phyloP scores from a whole-genome alignment of 1,140 invertebrate genomes.

The Popillia japonica region DNA sequence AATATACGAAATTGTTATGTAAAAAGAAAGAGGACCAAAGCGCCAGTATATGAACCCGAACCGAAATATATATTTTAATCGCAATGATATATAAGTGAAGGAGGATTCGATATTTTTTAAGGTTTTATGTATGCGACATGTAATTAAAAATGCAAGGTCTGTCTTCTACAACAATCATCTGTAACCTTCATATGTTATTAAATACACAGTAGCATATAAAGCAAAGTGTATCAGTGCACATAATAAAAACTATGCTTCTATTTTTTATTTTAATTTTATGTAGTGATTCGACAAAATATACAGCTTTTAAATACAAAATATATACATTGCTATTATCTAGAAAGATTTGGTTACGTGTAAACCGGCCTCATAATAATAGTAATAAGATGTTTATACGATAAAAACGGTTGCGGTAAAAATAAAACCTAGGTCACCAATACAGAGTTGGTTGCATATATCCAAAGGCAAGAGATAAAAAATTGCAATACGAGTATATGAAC shows the following conservation, averaged over 20 bases:
- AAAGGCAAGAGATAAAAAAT: no score
- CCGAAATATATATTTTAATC: constrained; percentile 45
- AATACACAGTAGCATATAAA: neutral
- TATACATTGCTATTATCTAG: no score
- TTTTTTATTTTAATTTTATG: no score
- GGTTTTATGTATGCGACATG: neutral
- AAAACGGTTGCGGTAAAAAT: no score
- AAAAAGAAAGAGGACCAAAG: constrained; percentile 50
- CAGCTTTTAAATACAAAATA: no score
- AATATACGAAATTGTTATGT: constrained; percentile 2
- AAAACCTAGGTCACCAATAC: no score
- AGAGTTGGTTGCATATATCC: no score
- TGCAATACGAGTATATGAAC: no score
- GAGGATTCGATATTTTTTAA: neutral
- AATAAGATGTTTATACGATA: no score
- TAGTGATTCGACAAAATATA: no score
- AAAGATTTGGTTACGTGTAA: no score
- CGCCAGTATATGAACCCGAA: constrained; percentile 58
- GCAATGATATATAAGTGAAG: neutral
- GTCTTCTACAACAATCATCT: constrained; percentile 18
- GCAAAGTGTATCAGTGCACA: neutral
- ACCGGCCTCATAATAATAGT: no score
- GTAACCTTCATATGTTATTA: constrained; percentile 2
- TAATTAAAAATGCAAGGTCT: neutral
- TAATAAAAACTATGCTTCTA: neutral